Percentiles rank a stretch among this genome's conserved stretches.
phyloP scores from a whole-genome alignment of 2,888 invertebrate species.

The Orchesellides sinensis region DNA sequence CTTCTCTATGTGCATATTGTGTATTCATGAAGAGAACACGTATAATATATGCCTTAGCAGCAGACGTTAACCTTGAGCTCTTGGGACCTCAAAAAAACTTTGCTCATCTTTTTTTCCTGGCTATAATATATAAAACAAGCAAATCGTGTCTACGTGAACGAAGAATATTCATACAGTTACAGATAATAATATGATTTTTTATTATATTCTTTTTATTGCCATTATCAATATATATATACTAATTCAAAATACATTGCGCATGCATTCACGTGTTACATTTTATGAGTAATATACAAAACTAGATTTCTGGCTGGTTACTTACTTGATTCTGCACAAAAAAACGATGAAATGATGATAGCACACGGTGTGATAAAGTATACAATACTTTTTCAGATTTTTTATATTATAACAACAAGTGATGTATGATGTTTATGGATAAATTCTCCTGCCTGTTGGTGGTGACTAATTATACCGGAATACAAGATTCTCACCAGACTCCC shows the following conservation, averaged over 20 bases:
- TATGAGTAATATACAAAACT: slow-evolving; percentile 43
- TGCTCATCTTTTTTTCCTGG: slow-evolving; percentile 64
- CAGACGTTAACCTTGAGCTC: slow-evolving; percentile 66
- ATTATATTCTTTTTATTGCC: slow-evolving; percentile 18
- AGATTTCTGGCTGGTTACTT: slow-evolving; percentile 58
- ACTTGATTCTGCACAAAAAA: slow-evolving; percentile 20
- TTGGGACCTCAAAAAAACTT: slow-evolving; percentile 58
- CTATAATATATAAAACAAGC: slow-evolving; percentile 41
- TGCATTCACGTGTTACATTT: slow-evolving; percentile 5
- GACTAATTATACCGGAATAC: slow-evolving; percentile 65
- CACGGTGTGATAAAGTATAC: not conserved
- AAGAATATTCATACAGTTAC: too few relatives aligned
- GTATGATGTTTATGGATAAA: not conserved
- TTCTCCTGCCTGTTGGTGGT: slow-evolving; percentile 60
- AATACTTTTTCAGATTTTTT: not conserved
- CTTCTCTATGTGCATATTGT: not conserved
- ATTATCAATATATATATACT: not conserved
- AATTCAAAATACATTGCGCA: not conserved
- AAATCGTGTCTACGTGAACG: slow-evolving; percentile 48
- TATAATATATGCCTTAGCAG: slow-evolving; percentile 45
- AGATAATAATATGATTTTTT: slow-evolving; percentile 14
- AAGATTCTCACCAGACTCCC: slow-evolving; percentile 56
- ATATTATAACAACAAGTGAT: not conserved
- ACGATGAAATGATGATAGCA: slow-evolving; percentile 8
- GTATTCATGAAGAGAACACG: not conserved